These are phyloP conservation scores for Drosophila barbarae DNA, from an alignment of 2,888 invertebrate genomes.

Conservation along the genomic window DNA sequence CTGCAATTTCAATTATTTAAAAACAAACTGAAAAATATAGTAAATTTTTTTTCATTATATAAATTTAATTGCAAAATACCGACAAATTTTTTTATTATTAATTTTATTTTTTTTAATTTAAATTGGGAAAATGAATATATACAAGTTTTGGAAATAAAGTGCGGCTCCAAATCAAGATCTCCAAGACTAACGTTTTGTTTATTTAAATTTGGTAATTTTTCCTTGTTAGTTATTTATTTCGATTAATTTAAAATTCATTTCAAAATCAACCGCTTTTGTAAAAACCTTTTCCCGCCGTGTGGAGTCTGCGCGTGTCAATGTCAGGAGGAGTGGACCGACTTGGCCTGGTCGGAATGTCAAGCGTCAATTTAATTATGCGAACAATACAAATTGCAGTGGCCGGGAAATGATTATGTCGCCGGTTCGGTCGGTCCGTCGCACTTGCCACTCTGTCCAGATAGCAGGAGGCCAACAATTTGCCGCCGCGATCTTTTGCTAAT, in stretches of 20 bases:
- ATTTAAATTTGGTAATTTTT: too few relatives aligned
- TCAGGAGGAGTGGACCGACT: slow-evolving; percentile 43
- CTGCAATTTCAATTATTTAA: too few relatives aligned
- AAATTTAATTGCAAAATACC: too few relatives aligned
- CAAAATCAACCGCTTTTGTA: neutral
- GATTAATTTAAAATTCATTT: neutral
- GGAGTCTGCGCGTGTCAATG: slow-evolving; percentile 67
- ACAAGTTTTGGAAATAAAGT: too few relatives aligned
- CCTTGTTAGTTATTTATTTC: too few relatives aligned
- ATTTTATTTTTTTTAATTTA: too few relatives aligned
- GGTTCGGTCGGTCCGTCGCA: slow-evolving; percentile 12
- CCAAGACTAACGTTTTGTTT: too few relatives aligned
- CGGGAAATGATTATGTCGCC: slow-evolving; percentile 69
- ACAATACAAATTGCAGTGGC: slow-evolving; percentile 69
- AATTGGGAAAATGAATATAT: too few relatives aligned
- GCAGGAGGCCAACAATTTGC: slow-evolving; percentile 58
- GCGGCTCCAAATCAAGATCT: too few relatives aligned
- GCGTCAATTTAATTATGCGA: slow-evolving; percentile 75
- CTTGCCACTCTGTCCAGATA: neutral
- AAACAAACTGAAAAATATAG: too few relatives aligned
- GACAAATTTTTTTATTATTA: too few relatives aligned
- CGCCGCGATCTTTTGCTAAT: slow-evolving; percentile 11
- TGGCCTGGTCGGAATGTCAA: slow-evolving; percentile 59
- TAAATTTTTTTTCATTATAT: too few relatives aligned
- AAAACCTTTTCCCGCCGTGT: slow-evolving; percentile 1